phyloP scores from a whole-genome alignment of 2,113 vertebrate species.

The Bubo bubo region DNA sequence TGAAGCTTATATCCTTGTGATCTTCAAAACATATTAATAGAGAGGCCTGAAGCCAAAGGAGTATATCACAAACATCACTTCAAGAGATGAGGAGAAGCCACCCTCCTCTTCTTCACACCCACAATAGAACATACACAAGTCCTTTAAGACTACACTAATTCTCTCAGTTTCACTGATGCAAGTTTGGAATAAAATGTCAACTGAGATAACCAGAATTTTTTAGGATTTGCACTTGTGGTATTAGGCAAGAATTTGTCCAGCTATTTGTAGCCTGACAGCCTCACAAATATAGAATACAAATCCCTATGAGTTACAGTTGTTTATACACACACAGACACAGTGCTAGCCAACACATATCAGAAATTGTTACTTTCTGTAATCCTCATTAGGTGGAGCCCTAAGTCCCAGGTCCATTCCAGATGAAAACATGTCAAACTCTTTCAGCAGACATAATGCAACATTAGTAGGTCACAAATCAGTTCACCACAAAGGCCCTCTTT shows the following conservation, averaged over 20 bases:
- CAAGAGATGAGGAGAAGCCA: background rate
- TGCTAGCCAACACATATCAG: background rate
- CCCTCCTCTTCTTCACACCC: background rate
- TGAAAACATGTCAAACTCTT: rapidly evolving
- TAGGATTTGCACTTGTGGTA: background rate
- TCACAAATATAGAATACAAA: background rate
- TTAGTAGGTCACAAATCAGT: background rate
- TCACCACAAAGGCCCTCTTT: background rate
- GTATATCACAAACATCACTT: background rate
- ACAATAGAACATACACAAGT: background rate
- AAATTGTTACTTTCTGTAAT: background rate
- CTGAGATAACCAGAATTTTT: background rate
- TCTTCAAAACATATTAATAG: background rate
- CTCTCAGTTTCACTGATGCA: background rate
- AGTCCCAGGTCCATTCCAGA: background rate
- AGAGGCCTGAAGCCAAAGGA: background rate
- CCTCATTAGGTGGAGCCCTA: background rate
- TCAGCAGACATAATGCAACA: background rate
- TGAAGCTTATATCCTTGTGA: background rate
- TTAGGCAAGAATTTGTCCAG: background rate
- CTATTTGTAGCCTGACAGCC: background rate
- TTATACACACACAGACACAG: background rate
- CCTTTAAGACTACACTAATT: background rate
- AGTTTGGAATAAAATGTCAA: background rate
- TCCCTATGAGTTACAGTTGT: background rate